Conservation (phyloP, 2,888 invertebrate species). For the Troides aeacus region DNA sequence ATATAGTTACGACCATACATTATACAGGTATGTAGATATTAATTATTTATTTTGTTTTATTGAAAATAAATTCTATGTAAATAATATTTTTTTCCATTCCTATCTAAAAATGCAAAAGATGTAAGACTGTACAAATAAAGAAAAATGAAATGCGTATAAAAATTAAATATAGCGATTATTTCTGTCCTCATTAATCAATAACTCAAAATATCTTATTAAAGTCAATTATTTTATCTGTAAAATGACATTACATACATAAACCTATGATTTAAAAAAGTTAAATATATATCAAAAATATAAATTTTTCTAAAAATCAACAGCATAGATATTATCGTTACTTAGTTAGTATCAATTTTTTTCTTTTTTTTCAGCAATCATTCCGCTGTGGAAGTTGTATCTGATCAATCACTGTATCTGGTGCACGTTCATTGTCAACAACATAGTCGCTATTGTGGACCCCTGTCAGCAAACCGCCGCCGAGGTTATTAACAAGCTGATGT, state of each 20-base stretch:
- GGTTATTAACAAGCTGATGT: neutral
- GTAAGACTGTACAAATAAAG: too few species aligned
- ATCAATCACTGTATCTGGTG: neutral
- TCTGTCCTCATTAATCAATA: too few species aligned
- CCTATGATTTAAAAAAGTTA: too few species aligned
- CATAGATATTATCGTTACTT: neutral
- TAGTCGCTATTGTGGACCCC: neutral
- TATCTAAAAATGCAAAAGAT: too few species aligned
- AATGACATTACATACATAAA: too few species aligned
- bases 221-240: too few species aligned
- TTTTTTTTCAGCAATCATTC: neutral
- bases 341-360: neutral
- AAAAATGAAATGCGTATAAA: too few species aligned
- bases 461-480: constrained; percentile 3
- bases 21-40: neutral
- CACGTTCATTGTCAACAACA: neutral
- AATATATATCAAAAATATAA: too few species aligned
- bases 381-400: neutral
- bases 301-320: too few species aligned
- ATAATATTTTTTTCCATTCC: too few species aligned
- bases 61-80: neutral
- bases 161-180: too few species aligned
- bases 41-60: neutral
- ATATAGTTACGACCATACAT: neutral
- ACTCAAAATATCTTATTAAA: too few species aligned